phyloP scores from a whole-genome alignment of 2,797 vertebrate species.

The Enteromius afrohamiltoni region DNA sequence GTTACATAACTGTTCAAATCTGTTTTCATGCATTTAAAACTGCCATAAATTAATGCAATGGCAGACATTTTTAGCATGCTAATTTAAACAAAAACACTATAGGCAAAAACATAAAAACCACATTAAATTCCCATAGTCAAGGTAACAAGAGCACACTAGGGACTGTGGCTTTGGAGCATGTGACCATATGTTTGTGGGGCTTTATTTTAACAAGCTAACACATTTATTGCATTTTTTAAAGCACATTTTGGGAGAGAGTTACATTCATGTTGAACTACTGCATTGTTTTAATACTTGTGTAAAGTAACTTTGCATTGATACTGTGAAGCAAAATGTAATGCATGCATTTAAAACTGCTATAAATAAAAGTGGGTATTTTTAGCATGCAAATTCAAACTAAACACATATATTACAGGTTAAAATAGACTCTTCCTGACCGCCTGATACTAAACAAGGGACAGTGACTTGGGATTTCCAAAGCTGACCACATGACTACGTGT shows the following conservation, averaged over 20 bases:
- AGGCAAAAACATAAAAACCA: neutral
- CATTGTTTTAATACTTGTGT: neutral
- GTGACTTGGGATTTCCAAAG: slow-evolving; percentile 27
- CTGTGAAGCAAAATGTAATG: neutral
- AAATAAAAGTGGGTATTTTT: neutral
- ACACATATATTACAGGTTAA: neutral
- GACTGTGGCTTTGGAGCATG: slow-evolving; percentile 22
- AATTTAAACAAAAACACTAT: neutral
- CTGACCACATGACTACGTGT: slow-evolving; percentile 25
- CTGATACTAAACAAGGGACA: slow-evolving; percentile 5
- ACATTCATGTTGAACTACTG: neutral
- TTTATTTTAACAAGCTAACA: neutral
- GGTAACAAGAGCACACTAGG: neutral
- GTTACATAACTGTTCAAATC: neutral
- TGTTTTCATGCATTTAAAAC: neutral
- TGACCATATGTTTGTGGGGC: slow-evolving; percentile 12
- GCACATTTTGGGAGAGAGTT: neutral
- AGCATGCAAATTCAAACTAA: neutral
- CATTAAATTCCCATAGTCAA: neutral
- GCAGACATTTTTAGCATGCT: neutral
- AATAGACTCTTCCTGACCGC: neutral
- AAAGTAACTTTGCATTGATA: neutral
- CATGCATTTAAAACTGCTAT: neutral
- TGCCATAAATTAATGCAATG: neutral
- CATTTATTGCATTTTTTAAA: neutral